A percentile compares a stretch with the other conserved stretches of the same genome.
Conservation (phyloP, 2,888 invertebrate species). For the Phortica magna region DNA sequence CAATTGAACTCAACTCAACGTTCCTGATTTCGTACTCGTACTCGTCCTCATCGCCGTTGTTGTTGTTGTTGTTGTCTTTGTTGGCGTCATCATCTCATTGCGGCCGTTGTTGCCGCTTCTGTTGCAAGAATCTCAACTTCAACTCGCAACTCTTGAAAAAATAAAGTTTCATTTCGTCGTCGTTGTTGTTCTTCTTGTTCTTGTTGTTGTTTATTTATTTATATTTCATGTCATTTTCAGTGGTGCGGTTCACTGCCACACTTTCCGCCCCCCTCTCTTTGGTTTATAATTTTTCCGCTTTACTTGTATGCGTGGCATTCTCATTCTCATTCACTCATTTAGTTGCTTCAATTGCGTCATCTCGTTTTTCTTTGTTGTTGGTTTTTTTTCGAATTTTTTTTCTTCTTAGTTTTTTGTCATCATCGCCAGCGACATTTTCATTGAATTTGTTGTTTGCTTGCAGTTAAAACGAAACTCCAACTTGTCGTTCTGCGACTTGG, state of each 20-base stretch:
- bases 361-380: background rate
- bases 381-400: background rate
- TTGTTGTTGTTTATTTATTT: slow-evolving; percentile 59
- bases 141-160: slow-evolving; percentile 30
- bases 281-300: slow-evolving; percentile 34
- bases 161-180: slow-evolving; percentile 50
- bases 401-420: background rate
- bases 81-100: background rate
- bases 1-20: slow-evolving; percentile 13
- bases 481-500: slow-evolving; percentile 45
- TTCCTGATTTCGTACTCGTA: background rate
- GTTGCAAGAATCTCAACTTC: slow-evolving; percentile 7
- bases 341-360: background rate
- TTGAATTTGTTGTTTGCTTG: slow-evolving; percentile 29
- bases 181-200: too few relatives aligned
- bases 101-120: background rate
- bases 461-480: slow-evolving; percentile 48
- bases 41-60: background rate
- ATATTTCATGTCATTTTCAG: slow-evolving; percentile 62
- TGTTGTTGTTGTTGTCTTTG: background rate
- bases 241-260: slow-evolving; percentile 18
- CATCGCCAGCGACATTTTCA: background rate
- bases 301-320: background rate
- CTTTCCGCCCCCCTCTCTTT: background rate
- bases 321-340: background rate